Evolutionary conservation across 2,888 invertebrate genomes (phyloP), one percentile per base, ranked within the genome.

Genomic region (Aleiodes testaceus): DNA sequence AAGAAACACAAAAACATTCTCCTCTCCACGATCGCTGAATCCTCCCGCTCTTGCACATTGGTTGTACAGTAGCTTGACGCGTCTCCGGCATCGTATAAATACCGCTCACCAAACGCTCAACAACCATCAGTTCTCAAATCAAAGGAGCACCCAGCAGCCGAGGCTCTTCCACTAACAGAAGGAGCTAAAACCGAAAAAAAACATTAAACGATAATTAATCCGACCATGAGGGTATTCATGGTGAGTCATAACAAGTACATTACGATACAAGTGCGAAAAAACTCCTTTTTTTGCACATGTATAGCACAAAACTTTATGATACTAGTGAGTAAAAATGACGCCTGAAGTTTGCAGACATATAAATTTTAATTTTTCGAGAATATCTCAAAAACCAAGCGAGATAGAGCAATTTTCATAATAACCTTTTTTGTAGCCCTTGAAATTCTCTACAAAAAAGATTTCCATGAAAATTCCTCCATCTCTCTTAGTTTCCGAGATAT

Each of bases 211-310:
- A 14, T 49, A 16, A 66, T 16, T 67, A 64, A 79, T 78, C 7
- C 79, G 79, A 85, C 82, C 86, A 87, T 87, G 87, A 87, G 87
- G 86, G 87, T 85, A 86, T 87, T 87, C 85, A 81, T 87, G 86
- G 87, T 87, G 84, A 87, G 87, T 87, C 78, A 73, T 52, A 66
- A 36, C 11, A 49, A 53, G 65, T 66, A 53, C 16, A 26, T 47
- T 69, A 63, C 64, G n/a, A n/a, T n/a, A n/a, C n/a, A n/a, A n/a
- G n/a, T n/a, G n/a, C n/a, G 20, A 61, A 26, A 11, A 22, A 22
- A 22, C 2, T 22, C 4, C 4, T 22, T 22, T 22, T 22, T 22
- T 22, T 22, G n/a, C n/a, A n/a, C n/a, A n/a, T n/a, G n/a, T n/a
- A n/a, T n/a, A n/a, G n/a, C n/a, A n/a, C n/a, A n/a, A n/a, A n/a